Evolutionary conservation across 2,797 vertebrate genomes (phyloP).

Genomic region (Selene dorsalis): DNA sequence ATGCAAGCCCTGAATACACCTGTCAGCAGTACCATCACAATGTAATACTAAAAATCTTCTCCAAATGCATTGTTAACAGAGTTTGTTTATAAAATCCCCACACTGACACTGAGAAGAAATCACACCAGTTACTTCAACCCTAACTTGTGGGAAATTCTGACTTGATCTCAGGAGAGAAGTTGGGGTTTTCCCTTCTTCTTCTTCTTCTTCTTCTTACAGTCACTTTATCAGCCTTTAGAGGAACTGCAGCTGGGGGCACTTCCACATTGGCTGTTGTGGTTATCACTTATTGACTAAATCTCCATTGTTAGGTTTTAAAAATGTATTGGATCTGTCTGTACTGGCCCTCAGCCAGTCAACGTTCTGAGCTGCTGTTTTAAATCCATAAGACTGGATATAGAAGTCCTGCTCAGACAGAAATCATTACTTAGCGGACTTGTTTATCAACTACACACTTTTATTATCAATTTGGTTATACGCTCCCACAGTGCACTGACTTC

Average conservation of each 20-base stretch:
- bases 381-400: background rate
- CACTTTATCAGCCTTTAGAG: conserved; percentile 23
- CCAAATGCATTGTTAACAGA: background rate
- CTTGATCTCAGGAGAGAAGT: conserved; percentile 33
- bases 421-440: background rate
- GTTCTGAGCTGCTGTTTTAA: background rate
- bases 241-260: conserved; percentile 43
- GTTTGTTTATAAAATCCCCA: background rate
- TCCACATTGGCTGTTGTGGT: conserved; percentile 32
- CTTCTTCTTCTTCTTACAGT: background rate
- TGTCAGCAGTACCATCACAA: background rate
- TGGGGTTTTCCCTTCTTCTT: conserved; percentile 36
- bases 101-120: background rate
- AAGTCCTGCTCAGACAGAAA: background rate
- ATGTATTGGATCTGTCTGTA: background rate
- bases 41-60: background rate
- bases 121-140: background rate
- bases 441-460: background rate
- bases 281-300: background rate
- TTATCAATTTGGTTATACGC: background rate
- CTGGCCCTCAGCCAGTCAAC: background rate
- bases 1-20: background rate
- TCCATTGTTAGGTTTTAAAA: conserved; percentile 1
- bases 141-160: background rate
- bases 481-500: background rate